phyloP scores from a whole-genome alignment of 1,140 invertebrate species.

The Cydia strobilella region DNA sequence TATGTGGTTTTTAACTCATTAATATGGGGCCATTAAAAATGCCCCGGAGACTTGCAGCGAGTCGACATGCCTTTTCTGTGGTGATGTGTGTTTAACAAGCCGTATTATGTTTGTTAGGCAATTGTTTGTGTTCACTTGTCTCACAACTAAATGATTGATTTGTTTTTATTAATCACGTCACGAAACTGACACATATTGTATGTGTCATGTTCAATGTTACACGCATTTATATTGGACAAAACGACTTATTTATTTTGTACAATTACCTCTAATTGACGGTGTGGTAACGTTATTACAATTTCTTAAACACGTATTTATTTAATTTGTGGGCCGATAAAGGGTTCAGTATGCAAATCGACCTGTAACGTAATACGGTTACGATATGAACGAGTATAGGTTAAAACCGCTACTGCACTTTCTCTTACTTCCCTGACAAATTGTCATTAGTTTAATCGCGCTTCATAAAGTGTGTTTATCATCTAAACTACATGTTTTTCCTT shows the following conservation, averaged over 20 bases:
- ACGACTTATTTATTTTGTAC: not conserved
- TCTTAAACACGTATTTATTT: slow-evolving; percentile 11
- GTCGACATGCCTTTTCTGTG: not conserved
- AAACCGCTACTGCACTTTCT: not conserved
- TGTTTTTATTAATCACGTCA: slow-evolving; percentile 16
- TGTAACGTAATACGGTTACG: slow-evolving; percentile 8
- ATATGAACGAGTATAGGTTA: not conserved
- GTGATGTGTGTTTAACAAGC: not conserved
- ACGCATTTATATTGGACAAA: not conserved
- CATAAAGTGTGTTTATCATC: too few species aligned
- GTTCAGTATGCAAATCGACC: not conserved
- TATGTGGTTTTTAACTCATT: too few species aligned
- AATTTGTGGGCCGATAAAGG: not conserved
- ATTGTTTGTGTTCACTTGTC: slow-evolving; percentile 15
- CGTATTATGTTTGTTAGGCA: not conserved
- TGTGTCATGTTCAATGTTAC: slow-evolving; percentile 27
- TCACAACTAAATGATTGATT: slow-evolving; percentile 19
- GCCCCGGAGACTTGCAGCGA: too few species aligned
- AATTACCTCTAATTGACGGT: not conserved
- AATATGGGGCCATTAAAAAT: too few species aligned
- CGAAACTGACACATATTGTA: slow-evolving; percentile 18
- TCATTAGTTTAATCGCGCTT: too few species aligned
- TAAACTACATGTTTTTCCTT: too few species aligned
- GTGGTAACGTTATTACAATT: not conserved
- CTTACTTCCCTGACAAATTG: not conserved